phyloP scores from a whole-genome alignment of 2,888 invertebrate species.

The Synergus gifuensis region DNA sequence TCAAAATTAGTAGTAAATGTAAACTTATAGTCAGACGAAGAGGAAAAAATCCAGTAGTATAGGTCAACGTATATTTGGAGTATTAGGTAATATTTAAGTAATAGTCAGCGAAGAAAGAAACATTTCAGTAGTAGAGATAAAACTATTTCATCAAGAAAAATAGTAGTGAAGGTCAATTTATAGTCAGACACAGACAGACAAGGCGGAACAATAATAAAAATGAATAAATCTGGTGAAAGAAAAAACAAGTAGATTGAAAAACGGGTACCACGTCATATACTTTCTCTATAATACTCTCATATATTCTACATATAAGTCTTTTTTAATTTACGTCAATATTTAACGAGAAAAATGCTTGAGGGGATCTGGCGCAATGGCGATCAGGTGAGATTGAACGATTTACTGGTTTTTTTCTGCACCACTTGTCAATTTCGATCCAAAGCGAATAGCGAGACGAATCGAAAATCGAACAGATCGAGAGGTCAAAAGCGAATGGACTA shows the following conservation, averaged over 20 bases:
- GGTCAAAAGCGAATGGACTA: constrained; percentile 29
- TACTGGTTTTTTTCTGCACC: constrained; percentile 9
- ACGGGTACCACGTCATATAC: no score
- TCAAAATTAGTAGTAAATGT: not conserved
- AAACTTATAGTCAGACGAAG: not conserved
- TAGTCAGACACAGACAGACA: no score
- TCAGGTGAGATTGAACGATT: constrained; percentile 12
- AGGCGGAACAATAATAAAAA: no score
- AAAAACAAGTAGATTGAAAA: no score
- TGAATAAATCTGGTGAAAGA: no score
- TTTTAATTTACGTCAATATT: not conserved
- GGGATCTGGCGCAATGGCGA: not conserved
- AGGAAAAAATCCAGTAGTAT: no score
- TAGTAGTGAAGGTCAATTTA: no score
- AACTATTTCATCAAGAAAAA: no score
- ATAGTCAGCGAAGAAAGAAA: no score
- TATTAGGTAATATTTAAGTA: no score
- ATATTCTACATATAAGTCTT: not conserved
- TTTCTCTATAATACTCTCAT: not conserved
- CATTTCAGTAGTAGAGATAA: no score
- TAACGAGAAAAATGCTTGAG: constrained; percentile 1
- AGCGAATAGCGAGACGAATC: constrained; percentile 28
- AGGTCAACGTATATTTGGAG: no score
- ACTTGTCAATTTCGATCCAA: constrained; percentile 23
- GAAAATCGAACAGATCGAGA: constrained; percentile 29